These are phyloP conservation scores for Linhomoeus sp. DNA, from an alignment of 2,888 invertebrate species.

Conservation along the genomic window DNA sequence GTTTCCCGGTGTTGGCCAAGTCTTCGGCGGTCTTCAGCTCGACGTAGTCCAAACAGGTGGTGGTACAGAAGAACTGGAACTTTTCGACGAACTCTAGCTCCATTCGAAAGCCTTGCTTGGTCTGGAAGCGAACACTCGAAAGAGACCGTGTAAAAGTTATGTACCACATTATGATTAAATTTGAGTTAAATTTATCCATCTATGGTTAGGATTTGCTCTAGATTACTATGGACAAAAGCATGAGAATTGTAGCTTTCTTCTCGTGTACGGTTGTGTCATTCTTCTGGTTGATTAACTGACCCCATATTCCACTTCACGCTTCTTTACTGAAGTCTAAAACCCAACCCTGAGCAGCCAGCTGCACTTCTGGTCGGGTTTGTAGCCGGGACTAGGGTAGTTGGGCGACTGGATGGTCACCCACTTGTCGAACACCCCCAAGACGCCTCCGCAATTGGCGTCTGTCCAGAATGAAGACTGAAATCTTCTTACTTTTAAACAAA, in stretches of 20 bases:
- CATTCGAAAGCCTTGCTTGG: constrained; percentile 12
- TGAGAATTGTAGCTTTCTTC: no score
- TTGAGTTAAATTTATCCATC: no score
- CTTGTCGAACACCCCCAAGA: constrained; percentile 7
- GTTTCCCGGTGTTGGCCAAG: constrained; percentile 19
- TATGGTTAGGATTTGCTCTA: no score
- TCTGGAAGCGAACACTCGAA: no score
- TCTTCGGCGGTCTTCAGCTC: constrained; percentile 20
- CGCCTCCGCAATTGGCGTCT: constrained; percentile 22
- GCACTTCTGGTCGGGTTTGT: constrained; percentile 17
- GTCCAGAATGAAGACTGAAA: background rate
- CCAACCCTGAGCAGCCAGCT: constrained; percentile 13
- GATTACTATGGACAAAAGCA: no score
- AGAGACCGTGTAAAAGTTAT: no score
- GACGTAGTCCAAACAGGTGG: constrained; percentile 23
- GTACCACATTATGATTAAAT: no score
- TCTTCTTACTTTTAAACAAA: no score
- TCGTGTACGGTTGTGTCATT: no score
- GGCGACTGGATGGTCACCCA: constrained; percentile 11
- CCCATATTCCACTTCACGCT: no score
- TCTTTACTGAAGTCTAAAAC: no score
- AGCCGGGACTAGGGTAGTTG: constrained; percentile 9
- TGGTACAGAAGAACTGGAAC: constrained; percentile 22
- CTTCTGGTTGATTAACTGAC: no score
- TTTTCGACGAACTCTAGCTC: constrained; percentile 21